A percentile compares a stretch with the other conserved stretches of the same genome.
phyloP scores from a whole-genome alignment of 1,140 invertebrate species.

The Caligus rogercresseyi region DNA sequence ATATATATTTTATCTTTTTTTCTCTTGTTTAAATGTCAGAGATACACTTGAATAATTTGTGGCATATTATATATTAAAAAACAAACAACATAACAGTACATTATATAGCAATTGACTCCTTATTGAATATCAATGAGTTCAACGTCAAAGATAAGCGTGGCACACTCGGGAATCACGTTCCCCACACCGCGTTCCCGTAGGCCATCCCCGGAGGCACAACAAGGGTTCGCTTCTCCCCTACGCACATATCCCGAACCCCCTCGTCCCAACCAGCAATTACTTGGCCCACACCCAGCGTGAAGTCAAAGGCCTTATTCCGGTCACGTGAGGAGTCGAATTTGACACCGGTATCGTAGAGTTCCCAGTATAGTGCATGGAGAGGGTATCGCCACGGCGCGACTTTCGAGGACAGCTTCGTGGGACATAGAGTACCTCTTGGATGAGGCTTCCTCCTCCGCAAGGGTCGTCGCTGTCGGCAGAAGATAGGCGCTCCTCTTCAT shows the following conservation, averaged over 20 bases:
- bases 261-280: constrained; percentile 61
- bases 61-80: too few relatives aligned
- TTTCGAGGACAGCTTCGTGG: constrained; percentile 21
- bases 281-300: constrained; percentile 31
- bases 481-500: background rate
- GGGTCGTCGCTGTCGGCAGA: background rate
- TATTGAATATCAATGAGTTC: constrained; percentile 21
- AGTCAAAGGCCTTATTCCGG: constrained; percentile 31
- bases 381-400: constrained; percentile 24
- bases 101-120: too few relatives aligned
- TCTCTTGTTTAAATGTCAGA: too few relatives aligned
- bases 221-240: constrained; percentile 77
- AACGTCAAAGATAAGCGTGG: constrained; percentile 21
- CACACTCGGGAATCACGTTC: constrained; percentile 46
- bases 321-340: constrained; percentile 29
- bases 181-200: constrained; percentile 81
- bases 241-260: constrained; percentile 77
- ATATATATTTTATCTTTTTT: too few relatives aligned
- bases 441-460: constrained; percentile 10
- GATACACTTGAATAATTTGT: too few relatives aligned
- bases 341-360: constrained; percentile 25
- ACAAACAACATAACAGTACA: too few relatives aligned
- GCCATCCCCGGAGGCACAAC: constrained; percentile 69
- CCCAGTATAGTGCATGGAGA: constrained; percentile 30
- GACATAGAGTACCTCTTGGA: constrained; percentile 20